A percentile compares a stretch with the other conserved stretches of the same genome.
Conservation (phyloP, 1,140 invertebrate genomes). For the Pseudomyrmex pallidus region DNA sequence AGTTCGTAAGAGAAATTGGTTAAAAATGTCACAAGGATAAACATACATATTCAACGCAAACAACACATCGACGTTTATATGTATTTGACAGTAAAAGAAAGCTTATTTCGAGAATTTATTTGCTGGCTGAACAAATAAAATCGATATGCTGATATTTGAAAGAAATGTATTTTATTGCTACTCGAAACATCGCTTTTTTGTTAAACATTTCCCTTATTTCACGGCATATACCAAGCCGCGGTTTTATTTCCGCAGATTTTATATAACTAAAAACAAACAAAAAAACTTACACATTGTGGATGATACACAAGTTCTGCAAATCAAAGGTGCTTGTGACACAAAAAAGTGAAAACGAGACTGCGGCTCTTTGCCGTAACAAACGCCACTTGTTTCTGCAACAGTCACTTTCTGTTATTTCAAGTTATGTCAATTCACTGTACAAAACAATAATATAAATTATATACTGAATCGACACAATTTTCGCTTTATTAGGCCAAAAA, state of each 20-base stretch:
- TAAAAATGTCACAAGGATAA: neutral
- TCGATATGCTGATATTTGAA: constrained; percentile 61
- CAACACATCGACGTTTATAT: constrained; percentile 4
- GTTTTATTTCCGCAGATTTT: constrained; percentile 46
- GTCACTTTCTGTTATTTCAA: neutral
- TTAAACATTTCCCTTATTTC: constrained; percentile 42
- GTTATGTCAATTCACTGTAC: neutral
- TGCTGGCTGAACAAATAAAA: constrained; percentile 57
- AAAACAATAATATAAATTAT: neutral
- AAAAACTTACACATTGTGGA: constrained; percentile 20
- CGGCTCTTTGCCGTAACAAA: constrained; percentile 15
- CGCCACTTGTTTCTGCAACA: constrained; percentile 13
- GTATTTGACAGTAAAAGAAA: constrained; percentile 25
- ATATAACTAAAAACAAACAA: constrained; percentile 61
- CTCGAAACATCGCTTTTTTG: constrained; percentile 60
- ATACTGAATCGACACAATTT: constrained; percentile 13
- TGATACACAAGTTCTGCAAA: constrained; percentile 10
- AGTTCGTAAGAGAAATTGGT: constrained; percentile 35
- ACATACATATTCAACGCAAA: constrained; percentile 17
- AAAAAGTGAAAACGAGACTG: neutral
- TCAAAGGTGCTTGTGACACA: constrained; percentile 34
- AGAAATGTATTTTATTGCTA: constrained; percentile 74
- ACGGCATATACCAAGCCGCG: constrained; percentile 42
- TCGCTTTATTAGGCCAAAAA: constrained; percentile 42
- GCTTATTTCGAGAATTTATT: constrained; percentile 39